A percentile compares a stretch with the other conserved stretches of the same genome.
These are phyloP conservation scores for Onychomys arenicola DNA, from an alignment of 2,797 vertebrate species.

Conservation along the genomic window DNA sequence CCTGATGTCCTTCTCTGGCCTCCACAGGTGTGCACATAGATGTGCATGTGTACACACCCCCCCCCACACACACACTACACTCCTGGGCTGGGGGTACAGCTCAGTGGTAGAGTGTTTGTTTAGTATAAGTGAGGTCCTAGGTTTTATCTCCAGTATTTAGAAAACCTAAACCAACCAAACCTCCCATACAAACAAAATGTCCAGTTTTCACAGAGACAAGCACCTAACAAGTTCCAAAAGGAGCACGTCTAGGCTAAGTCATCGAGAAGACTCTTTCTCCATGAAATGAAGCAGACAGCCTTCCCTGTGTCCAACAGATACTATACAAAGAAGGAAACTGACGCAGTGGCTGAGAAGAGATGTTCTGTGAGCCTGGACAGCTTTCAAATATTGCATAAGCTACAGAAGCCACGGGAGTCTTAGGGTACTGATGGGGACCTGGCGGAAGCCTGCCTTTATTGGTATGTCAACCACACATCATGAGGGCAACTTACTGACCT, in stretches of 20 bases:
- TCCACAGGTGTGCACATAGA: not conserved
- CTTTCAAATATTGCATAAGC: conserved; percentile 55
- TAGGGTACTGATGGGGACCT: conserved; percentile 14
- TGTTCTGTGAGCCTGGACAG: not conserved
- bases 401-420: conserved; percentile 27
- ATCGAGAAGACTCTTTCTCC: not conserved
- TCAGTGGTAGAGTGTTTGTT: not conserved
- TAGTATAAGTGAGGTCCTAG: not conserved
- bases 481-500: conserved; percentile 63
- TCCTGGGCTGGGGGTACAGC: not conserved
- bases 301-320: not conserved
- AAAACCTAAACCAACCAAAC: not conserved
- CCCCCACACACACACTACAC: not conserved
- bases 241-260: not conserved
- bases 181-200: not conserved
- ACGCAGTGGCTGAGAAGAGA: conserved; percentile 30
- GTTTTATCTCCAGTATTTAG: not conserved
- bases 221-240: not conserved
- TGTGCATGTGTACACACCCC: not conserved
- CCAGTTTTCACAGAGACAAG: not conserved
- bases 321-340: conserved; percentile 26
- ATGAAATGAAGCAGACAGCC: not conserved
- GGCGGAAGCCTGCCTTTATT: conserved; percentile 68
- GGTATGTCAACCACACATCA: conserved; percentile 56
- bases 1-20: not conserved